Evolutionary conservation across 2,113 vertebrate species (phyloP).

Genomic region (Parus major): DNA sequence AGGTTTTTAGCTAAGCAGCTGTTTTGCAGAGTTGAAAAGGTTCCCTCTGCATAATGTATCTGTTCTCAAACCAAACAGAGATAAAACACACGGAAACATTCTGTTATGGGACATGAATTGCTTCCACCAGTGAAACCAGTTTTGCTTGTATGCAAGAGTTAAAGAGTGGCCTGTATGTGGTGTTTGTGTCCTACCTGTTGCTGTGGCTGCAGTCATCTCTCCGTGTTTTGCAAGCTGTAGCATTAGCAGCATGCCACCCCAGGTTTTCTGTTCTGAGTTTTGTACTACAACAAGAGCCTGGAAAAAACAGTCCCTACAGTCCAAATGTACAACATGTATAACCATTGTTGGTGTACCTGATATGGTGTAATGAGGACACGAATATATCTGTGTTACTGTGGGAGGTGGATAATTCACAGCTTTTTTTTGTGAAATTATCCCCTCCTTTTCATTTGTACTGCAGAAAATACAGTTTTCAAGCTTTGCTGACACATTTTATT

Average conservation of each 20-base stretch:
- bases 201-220: neutral
- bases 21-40: neutral
- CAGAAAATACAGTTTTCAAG: neutral
- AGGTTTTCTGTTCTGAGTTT: neutral
- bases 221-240: neutral
- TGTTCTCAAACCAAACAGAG: neutral
- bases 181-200: neutral
- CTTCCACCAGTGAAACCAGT: neutral
- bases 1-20: neutral
- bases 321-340: neutral
- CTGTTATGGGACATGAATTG: neutral
- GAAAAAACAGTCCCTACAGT: neutral
- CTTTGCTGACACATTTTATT: neutral
- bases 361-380: neutral
- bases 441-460: neutral
- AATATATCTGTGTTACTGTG: neutral
- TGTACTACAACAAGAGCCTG: neutral
- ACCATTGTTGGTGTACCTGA: neutral
- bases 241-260: accelerated
- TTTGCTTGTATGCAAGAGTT: neutral
- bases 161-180: neutral
- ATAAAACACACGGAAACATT: neutral
- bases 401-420: neutral
- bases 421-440: neutral
- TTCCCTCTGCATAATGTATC: neutral